These are phyloP conservation scores for Xestia sexstrigata DNA, from an alignment of 2,888 invertebrate genomes.

Conservation along the genomic window DNA sequence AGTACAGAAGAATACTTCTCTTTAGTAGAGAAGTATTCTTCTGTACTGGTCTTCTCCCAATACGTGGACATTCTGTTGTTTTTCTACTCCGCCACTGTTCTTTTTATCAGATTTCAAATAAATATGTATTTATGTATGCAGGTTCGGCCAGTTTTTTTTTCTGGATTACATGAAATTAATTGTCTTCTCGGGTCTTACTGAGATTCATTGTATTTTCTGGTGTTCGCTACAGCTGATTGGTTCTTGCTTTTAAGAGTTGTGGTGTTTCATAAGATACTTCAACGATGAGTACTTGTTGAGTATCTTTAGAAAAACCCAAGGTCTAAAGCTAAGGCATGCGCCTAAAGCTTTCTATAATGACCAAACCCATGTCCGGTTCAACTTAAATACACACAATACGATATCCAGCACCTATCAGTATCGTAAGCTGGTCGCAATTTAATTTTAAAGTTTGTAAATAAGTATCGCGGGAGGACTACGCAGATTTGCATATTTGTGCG, in stretches of 20 bases:
- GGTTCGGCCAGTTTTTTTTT: background rate
- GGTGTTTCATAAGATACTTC: background rate
- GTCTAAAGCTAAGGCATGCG: background rate
- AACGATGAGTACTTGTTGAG: background rate
- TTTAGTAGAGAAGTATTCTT: no score
- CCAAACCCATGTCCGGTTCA: background rate
- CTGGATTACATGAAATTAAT: background rate
- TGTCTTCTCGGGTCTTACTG: background rate
- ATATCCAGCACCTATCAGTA: conserved; percentile 72
- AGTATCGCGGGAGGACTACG: conserved; percentile 72
- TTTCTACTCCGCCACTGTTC: background rate
- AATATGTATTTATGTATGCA: background rate
- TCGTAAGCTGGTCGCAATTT: conserved; percentile 75
- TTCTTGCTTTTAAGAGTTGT: background rate
- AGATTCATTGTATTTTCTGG: background rate
- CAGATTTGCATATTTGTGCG: conserved; percentile 86
- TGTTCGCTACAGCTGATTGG: no score
- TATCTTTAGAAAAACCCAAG: background rate
- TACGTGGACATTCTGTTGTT: background rate
- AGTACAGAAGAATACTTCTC: background rate
- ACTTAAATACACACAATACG: conserved; percentile 39
- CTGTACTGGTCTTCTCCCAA: no score
- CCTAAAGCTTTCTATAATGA: background rate
- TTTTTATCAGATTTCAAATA: background rate
- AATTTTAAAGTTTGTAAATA: conserved; percentile 80